Base-by-base conservation (phyloP, 2,797 vertebrate genomes). In the Pseudotriccus pelzelni region DNA sequence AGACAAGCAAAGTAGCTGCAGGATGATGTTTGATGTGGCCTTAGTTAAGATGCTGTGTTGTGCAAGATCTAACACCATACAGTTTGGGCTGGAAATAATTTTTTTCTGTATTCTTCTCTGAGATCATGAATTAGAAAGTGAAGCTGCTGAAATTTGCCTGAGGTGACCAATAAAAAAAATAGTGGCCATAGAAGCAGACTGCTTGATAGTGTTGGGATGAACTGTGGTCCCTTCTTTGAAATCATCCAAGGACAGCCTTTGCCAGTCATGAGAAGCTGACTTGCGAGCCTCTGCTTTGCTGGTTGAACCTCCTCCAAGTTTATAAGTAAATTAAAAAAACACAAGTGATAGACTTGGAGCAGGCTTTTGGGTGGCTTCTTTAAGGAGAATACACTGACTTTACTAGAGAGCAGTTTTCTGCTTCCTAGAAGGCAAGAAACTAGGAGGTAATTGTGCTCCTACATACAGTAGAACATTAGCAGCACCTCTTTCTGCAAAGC, bases 31-130 rank as follows among this genome's bases (percentile, higher is more conserved):
- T 60, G 28, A 22, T 69, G 41, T 60, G 25, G 7, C 36, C 49
- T 64, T 58, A 49, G 39, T 66, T 50, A 37, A 64, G 85, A 5
- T 12, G 20, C 14, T 53, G 0, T 55, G 4, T 41, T 0, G 0
- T 39, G 36, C n/a, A 11, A 44, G 43, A 36, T 79, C 24, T 34
- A 56, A 17, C 28, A 21, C 27, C 1, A 0, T 41, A 12, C 8
- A 1, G 17, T 44, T 44, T 41, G 44, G 63, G 13, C 50, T 49
- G 19, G 64, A 88, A 78, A 28, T 50, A 2, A 3, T 66, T 86
- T 8, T 58, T 68, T 23, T 5, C n/a, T 21, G 4, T 64, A 4
- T 12, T 69, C 10, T 53, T 89, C 23, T 63, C 7, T 2, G 69
- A 78, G 34, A 24, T 53, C 0, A 3, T 41, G n/a, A 49, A 32